Conservation (phyloP, 2,113 vertebrate genomes). For the Alethe castanea region DNA sequence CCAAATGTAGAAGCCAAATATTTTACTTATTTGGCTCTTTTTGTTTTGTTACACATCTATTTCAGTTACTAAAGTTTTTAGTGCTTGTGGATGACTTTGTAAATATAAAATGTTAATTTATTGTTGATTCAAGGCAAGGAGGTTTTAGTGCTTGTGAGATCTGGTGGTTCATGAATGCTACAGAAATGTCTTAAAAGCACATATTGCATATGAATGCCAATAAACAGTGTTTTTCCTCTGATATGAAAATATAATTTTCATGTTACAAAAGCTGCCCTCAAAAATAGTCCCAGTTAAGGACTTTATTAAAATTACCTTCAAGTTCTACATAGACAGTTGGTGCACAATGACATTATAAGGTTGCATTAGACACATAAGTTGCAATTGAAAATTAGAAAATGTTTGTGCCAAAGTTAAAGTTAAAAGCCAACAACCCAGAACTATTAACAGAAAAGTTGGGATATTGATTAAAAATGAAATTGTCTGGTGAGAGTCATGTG, state of each 20-base stretch:
- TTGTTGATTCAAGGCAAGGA: background rate
- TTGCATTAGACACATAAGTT: background rate
- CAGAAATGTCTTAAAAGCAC: background rate
- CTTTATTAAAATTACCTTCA: background rate
- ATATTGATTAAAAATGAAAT: background rate
- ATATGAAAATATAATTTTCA: background rate
- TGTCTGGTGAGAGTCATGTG: background rate
- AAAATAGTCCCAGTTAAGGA: background rate
- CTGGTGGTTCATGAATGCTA: background rate
- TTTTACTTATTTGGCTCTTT: background rate
- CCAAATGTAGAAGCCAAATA: background rate
- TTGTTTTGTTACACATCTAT: background rate
- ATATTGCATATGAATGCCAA: background rate
- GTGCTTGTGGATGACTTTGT: background rate
- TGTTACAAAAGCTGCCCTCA: background rate
- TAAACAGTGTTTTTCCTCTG: background rate
- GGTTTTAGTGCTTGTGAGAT: background rate
- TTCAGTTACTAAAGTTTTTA: background rate
- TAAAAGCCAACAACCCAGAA: background rate
- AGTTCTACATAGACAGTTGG: fast-evolving
- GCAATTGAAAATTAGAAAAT: background rate
- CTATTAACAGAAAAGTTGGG: background rate
- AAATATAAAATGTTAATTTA: background rate
- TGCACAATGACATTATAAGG: background rate
- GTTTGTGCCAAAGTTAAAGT: background rate